These are phyloP conservation scores for Diarsia dahlii DNA, from an alignment of 2,888 invertebrate genomes.

Conservation along the genomic window DNA sequence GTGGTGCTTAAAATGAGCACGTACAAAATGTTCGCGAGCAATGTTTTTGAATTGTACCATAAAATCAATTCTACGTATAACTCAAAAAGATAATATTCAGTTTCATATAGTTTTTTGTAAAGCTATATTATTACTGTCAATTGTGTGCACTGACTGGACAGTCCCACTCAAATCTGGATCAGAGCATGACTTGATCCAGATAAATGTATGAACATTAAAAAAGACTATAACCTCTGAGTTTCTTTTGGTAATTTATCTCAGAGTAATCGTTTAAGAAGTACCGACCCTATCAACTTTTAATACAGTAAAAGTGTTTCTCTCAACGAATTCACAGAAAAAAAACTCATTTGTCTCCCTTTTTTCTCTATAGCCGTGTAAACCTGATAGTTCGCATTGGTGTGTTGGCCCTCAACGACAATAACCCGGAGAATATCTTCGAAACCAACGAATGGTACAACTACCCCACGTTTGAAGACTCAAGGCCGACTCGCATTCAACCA, in stretches of 20 bases:
- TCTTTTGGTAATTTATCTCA: neutral
- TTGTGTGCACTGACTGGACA: neutral
- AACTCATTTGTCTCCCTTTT: neutral
- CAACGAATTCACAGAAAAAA: neutral
- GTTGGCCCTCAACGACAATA: neutral
- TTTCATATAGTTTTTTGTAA: no score
- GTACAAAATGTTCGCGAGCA: no score
- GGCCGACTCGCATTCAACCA: neutral
- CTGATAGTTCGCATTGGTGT: constrained; percentile 16
- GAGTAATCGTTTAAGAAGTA: neutral
- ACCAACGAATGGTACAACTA: constrained; percentile 20
- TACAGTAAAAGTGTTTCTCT: neutral
- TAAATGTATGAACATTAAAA: no score
- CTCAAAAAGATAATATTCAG: no score
- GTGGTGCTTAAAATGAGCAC: no score
- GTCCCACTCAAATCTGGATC: neutral
- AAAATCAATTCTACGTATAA: no score
- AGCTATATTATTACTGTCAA: no score
- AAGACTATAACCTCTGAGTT: no score
- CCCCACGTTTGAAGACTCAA: neutral
- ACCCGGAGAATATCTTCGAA: constrained; percentile 21
- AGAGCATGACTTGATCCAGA: no score
- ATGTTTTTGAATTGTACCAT: no score
- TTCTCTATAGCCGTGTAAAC: neutral
- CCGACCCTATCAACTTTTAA: neutral